phyloP scores from a whole-genome alignment of 1,140 invertebrate species.

The Orussus abietinus region DNA sequence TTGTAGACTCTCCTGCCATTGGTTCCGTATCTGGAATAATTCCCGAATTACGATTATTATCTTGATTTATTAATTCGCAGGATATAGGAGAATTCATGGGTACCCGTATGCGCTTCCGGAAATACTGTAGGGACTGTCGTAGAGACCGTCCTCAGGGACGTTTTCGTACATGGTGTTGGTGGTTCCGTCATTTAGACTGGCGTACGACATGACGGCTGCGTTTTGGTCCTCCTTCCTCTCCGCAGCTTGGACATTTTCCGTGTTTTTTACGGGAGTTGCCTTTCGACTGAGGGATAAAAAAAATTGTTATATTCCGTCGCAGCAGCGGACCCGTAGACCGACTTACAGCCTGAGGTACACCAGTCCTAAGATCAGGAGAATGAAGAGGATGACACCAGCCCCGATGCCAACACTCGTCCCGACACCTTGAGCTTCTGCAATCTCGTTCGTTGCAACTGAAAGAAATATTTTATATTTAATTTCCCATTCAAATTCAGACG shows the following conservation, averaged over 20 bases:
- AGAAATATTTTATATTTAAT: conserved; percentile 18
- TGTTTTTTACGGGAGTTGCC: conserved; percentile 80
- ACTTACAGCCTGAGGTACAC: conserved; percentile 76
- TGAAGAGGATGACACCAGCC: conserved; percentile 70
- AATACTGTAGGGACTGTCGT: conserved; percentile 63
- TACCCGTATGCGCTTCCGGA: conserved; percentile 57
- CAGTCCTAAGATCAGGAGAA: conserved; percentile 70
- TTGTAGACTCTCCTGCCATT: conserved; percentile 60
- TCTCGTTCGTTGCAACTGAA: conserved; percentile 56
- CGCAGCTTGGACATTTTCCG: conserved; percentile 80
- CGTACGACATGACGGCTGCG: conserved; percentile 82
- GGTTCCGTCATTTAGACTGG: conserved; percentile 67
- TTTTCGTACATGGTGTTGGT: conserved; percentile 68
- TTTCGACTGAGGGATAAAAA: conserved; percentile 60
- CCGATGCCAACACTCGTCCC: conserved; percentile 77
- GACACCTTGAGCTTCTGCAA: conserved; percentile 63
- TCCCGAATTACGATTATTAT: conserved; percentile 22
- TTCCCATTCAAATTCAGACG: neutral
- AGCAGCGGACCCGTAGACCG: neutral
- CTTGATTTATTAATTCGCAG: conserved; percentile 13
- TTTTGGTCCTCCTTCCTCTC: conserved; percentile 80
- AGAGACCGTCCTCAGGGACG: conserved; percentile 69
- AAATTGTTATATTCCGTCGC: conserved; percentile 9
- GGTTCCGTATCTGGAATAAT: conserved; percentile 50
- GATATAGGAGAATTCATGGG: conserved; percentile 25